Evolutionary conservation across 1,140 invertebrate genomes (phyloP).

Genomic region (Hylyphantes graminicola): DNA sequence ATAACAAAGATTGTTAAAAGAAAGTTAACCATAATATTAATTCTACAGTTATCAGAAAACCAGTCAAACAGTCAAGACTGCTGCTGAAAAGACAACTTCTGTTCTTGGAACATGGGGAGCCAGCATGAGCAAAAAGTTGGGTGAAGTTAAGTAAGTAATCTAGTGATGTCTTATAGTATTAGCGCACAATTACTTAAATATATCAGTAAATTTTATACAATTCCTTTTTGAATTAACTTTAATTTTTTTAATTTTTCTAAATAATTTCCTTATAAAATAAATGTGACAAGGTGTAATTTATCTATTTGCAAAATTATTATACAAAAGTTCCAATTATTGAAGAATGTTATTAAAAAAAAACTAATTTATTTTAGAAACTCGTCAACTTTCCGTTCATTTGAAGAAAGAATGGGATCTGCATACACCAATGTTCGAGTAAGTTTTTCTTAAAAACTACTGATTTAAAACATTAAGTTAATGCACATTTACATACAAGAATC

Average conservation of each 20-base stretch:
- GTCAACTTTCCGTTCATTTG: slow-evolving; percentile 94
- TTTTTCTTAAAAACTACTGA: neutral
- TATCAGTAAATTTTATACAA: too few species aligned
- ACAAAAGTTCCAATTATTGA: too few species aligned
- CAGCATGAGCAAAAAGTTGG: slow-evolving; percentile 75
- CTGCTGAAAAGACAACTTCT: slow-evolving; percentile 88
- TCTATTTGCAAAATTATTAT: neutral
- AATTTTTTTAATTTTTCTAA: neutral
- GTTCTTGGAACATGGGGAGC: slow-evolving; percentile 87
- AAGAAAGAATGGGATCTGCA: slow-evolving; percentile 92
- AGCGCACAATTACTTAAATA: too few species aligned
- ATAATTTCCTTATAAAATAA: neutral
- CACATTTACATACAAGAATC: too few species aligned
- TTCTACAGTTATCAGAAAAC: slow-evolving; percentile 86
- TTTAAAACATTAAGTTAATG: too few species aligned
- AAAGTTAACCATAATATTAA: neutral
- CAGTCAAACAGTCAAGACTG: slow-evolving; percentile 85
- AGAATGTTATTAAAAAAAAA: neutral
- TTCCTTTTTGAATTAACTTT: too few species aligned
- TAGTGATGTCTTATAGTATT: neutral
- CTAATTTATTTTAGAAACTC: slow-evolving; percentile 75
- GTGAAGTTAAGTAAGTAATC: slow-evolving; percentile 81
- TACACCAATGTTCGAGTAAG: slow-evolving; percentile 95
- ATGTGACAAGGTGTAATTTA: neutral
- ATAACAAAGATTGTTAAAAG: neutral